Percentiles rank a stretch among this genome's conserved stretches.
Conservation (phyloP, 2,113 vertebrate genomes). For the Planiliza haematocheilus region DNA sequence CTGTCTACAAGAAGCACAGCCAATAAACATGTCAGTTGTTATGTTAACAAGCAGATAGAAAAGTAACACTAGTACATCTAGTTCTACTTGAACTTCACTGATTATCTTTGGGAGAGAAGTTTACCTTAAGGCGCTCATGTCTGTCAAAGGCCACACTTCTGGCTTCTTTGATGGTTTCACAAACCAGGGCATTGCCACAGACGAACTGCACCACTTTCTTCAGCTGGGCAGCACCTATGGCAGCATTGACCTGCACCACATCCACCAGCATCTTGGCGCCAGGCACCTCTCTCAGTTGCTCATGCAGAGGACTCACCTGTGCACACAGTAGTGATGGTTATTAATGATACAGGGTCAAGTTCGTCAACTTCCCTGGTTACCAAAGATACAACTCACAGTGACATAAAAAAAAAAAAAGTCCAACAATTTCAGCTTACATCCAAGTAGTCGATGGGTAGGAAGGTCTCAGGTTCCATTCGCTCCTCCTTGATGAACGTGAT, state of each 20-base stretch:
- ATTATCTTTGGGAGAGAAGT: neutral
- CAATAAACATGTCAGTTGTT: neutral
- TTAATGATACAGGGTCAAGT: neutral
- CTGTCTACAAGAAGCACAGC: conserved; percentile 81
- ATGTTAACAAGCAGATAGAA: no score
- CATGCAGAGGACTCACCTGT: conserved; percentile 91
- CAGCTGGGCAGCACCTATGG: conserved; percentile 70
- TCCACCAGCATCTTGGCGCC: conserved; percentile 93
- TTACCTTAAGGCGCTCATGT: conserved; percentile 88
- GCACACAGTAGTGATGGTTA: neutral
- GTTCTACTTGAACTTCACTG: no score
- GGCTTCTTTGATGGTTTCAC: conserved; percentile 92
- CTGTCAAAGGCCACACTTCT: conserved; percentile 87
- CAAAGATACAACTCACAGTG: no score
- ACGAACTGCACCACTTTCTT: conserved; percentile 93
- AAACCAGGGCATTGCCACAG: conserved; percentile 92
- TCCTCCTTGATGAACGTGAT: conserved; percentile 91
- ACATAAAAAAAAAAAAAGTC: no score
- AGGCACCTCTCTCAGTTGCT: conserved; percentile 90
- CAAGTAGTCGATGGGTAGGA: conserved; percentile 94
- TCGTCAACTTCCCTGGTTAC: neutral
- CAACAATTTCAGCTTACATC: conserved; percentile 82
- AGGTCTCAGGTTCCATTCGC: conserved; percentile 92
- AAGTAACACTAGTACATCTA: no score
- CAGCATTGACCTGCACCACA: conserved; percentile 85